Evolutionary conservation across 2,113 vertebrate species (phyloP).

Genomic region (Aleadryas rufinucha): DNA sequence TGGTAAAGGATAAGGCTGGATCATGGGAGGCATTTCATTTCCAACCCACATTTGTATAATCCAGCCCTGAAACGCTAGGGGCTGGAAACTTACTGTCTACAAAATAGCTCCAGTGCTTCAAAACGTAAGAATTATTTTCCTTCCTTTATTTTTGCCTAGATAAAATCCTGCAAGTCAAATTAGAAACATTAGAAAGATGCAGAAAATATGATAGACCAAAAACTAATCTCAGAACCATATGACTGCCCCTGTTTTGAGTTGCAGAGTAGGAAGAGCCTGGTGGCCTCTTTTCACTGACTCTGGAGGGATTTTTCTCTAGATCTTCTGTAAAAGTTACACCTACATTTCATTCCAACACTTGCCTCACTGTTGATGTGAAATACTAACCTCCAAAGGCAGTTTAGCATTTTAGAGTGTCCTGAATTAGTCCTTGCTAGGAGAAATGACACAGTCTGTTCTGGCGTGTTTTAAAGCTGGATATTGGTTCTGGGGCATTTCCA

Average conservation of each 20-base stretch:
- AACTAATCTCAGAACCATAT: not conserved
- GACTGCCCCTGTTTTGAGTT: not conserved
- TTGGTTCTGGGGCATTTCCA: not conserved
- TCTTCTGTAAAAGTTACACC: not conserved
- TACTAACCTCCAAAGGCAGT: not conserved
- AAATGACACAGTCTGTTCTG: not conserved
- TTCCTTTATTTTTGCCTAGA: not conserved
- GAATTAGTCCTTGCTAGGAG: not conserved
- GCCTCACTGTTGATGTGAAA: not conserved
- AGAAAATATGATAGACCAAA: not conserved
- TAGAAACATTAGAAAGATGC: not conserved
- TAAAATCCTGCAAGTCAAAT: not conserved
- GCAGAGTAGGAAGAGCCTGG: not conserved
- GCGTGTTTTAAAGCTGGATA: not conserved
- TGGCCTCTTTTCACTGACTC: not conserved
- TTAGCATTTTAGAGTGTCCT: not conserved
- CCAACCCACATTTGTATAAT: not conserved
- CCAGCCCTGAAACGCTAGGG: not conserved
- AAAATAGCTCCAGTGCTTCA: not conserved
- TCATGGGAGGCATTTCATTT: not conserved
- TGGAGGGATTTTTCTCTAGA: not conserved
- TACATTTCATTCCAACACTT: not conserved
- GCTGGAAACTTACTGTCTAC: not conserved
- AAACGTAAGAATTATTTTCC: not conserved
- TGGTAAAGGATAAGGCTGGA: not conserved